phyloP scores from a whole-genome alignment of 2,888 invertebrate species.

The Leptinotarsa peninsularis region DNA sequence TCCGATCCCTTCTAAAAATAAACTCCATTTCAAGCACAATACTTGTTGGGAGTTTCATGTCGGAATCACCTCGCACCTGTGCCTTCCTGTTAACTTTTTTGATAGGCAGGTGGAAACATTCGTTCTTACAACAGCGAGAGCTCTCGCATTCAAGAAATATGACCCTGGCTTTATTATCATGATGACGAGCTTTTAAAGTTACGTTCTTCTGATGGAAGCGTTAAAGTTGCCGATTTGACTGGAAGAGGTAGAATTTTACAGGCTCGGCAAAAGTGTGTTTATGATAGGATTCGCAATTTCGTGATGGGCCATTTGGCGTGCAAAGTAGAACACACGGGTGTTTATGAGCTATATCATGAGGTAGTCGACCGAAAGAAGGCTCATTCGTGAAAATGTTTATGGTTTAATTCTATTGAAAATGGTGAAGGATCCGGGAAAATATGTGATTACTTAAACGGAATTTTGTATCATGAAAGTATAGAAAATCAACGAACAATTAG shows the following conservation, averaged over 20 bases:
- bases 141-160: neutral
- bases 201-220: conserved; percentile 1
- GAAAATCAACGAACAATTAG: too few species aligned
- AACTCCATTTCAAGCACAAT: neutral
- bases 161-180: conserved; percentile 3
- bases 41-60: conserved; percentile 6
- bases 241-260: neutral
- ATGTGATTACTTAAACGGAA: too few species aligned
- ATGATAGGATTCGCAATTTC: neutral
- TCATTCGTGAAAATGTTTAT: neutral
- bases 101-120: conserved; percentile 6
- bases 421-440: neutral
- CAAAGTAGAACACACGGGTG: neutral
- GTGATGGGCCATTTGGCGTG: neutral
- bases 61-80: neutral
- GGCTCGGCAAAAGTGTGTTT: neutral
- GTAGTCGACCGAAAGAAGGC: neutral
- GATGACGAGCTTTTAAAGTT: conserved; percentile 4
- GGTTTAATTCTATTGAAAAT: neutral
- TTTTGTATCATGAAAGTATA: too few species aligned
- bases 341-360: neutral
- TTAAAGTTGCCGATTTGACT: neutral
- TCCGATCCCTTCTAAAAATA: neutral
- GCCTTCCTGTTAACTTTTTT: neutral
- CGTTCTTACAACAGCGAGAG: neutral